Evolutionary conservation across 1,140 invertebrate species (phyloP).

Genomic region (Cotesia typhae): DNA sequence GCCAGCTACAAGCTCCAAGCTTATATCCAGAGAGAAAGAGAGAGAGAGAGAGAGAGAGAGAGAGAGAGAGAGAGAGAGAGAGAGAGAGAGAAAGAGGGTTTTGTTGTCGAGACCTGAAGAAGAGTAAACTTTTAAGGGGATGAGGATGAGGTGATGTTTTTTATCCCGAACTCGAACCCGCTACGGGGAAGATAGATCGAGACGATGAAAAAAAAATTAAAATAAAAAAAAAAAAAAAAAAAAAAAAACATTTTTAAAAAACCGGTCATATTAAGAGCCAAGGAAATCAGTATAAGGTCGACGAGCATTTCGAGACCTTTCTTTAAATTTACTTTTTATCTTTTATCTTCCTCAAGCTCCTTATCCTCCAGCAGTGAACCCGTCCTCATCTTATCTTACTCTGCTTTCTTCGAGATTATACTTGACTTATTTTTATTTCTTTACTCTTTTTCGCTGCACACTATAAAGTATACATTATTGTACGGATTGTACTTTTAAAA

Average conservation of each 20-base stretch:
- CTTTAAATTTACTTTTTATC: constrained; percentile 25
- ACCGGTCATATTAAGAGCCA: constrained; percentile 64
- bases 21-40: constrained; percentile 29
- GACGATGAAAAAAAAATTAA: constrained; percentile 8
- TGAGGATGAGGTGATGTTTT: constrained; percentile 1
- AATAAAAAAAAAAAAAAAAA: constrained; percentile 34
- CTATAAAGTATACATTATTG: constrained; percentile 6
- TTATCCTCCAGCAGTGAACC: constrained; percentile 22
- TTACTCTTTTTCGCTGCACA: constrained; percentile 13
- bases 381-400: constrained; percentile 11
- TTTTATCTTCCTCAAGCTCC: constrained; percentile 22
- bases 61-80: constrained; percentile 37
- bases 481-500: constrained; percentile 13
- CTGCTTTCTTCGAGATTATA: not conserved
- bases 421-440: constrained; percentile 14
- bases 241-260: constrained; percentile 44
- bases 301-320: constrained; percentile 48
- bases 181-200: constrained; percentile 12
- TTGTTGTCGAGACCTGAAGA: constrained; percentile 39
- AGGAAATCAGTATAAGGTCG: constrained; percentile 63
- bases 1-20: too few relatives aligned
- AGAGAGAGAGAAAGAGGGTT: constrained; percentile 17
- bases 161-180: not conserved
- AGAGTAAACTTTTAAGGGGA: constrained; percentile 31
- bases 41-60: constrained; percentile 32